Conservation (phyloP, 2,888 invertebrate species). For the Caenorhabditis sulstoni region DNA sequence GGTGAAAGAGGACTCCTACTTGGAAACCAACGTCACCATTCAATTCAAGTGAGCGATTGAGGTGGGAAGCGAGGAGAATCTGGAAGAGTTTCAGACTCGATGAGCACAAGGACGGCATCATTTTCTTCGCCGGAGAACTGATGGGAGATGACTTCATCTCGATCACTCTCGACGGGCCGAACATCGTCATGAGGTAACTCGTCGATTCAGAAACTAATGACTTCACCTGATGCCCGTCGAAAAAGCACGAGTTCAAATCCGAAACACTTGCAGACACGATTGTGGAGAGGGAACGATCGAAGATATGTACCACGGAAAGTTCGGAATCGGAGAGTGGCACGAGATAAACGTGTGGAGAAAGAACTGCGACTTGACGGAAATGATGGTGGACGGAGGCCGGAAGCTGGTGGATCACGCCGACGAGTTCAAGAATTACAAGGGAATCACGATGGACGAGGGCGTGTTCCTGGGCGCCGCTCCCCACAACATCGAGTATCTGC, state of each 20-base stretch:
- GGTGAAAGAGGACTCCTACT: constrained; percentile 60
- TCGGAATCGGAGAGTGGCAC: constrained; percentile 68
- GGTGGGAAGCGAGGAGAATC: neutral
- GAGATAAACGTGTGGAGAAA: constrained; percentile 62
- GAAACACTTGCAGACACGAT: constrained; percentile 66
- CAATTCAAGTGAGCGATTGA: constrained; percentile 65
- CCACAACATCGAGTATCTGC: constrained; percentile 63
- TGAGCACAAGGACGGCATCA: constrained; percentile 65
- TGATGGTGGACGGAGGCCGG: constrained; percentile 54
- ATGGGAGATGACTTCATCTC: constrained; percentile 70
- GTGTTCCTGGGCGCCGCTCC: constrained; percentile 72
- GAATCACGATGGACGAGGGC: constrained; percentile 70
- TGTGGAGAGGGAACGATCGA: constrained; percentile 72
- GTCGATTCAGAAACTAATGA: no score
- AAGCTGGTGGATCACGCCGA: constrained; percentile 58
- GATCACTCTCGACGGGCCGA: constrained; percentile 68
- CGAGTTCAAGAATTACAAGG: constrained; percentile 70
- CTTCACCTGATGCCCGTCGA: no score
- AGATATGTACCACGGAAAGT: constrained; percentile 71
- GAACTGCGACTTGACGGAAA: constrained; percentile 63
- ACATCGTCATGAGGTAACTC: constrained; percentile 65
- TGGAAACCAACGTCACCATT: constrained; percentile 69
- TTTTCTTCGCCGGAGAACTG: constrained; percentile 71
- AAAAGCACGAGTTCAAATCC: no score
- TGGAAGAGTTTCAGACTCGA: constrained; percentile 55